A percentile compares a stretch with the other conserved stretches of the same genome.
These are phyloP conservation scores for Anneissia japonica DNA, from an alignment of 35 echinoderm and acorn worm species.

Conservation along the genomic window DNA sequence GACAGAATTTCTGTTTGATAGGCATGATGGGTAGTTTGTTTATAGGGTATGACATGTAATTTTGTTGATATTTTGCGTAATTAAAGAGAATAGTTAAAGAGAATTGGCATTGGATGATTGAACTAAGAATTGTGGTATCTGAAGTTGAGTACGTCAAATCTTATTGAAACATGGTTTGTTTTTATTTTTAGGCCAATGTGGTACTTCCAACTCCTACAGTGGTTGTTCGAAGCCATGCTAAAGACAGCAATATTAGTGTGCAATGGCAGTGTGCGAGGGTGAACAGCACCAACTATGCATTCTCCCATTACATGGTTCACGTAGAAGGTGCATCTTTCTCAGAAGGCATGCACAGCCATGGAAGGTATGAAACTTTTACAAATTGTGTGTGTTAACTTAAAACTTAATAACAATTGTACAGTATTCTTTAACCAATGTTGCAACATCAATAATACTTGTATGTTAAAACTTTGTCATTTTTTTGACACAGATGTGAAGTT, in stretches of 20 bases:
- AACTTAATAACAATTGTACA: no score
- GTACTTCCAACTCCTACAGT: conserved; percentile 4
- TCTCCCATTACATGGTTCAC: conserved; percentile 57
- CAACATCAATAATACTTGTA: no score
- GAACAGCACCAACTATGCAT: neutral
- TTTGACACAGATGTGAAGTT: conserved; percentile 32
- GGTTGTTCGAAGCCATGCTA: conserved; percentile 6
- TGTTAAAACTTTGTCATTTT: neutral
- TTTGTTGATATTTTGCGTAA: no score
- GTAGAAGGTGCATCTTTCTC: conserved; percentile 33
- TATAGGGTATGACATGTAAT: no score
- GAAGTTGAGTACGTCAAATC: no score
- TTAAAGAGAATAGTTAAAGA: no score
- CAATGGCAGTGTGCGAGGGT: conserved; percentile 41
- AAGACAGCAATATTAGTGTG: conserved; percentile 11
- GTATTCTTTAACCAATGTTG: no score
- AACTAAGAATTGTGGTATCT: no score
- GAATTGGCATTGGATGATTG: no score
- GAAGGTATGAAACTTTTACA: neutral
- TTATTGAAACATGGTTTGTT: neutral
- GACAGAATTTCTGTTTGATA: no score
- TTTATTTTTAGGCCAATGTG: neutral
- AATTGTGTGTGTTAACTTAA: no score
- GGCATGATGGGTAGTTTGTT: no score
- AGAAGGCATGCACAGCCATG: conserved; percentile 9